Percentiles rank a stretch among this genome's conserved stretches.
These are phyloP conservation scores for Pseudomyrmex cubaensis DNA, from an alignment of 1,140 invertebrate species.

Conservation along the genomic window DNA sequence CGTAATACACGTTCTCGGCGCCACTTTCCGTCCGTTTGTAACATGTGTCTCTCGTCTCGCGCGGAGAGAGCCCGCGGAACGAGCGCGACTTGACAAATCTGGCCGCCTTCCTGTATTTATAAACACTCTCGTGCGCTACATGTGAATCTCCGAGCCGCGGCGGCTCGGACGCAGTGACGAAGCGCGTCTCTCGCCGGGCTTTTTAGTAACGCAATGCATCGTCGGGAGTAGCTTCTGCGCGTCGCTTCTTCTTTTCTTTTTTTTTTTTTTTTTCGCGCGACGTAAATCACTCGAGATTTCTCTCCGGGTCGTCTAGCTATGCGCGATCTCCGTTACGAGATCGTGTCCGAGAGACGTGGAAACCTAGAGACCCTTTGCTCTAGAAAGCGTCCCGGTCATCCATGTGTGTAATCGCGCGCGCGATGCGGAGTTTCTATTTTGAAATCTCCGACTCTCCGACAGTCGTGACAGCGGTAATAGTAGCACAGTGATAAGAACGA, in stretches of 20 bases:
- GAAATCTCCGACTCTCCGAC: neutral
- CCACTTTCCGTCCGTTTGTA: constrained; percentile 69
- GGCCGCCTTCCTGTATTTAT: constrained; percentile 80
- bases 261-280: constrained; percentile 27
- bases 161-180: constrained; percentile 69
- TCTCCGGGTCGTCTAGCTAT: constrained; percentile 10
- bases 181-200: constrained; percentile 62
- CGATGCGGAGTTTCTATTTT: neutral
- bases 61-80: constrained; percentile 41
- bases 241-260: constrained; percentile 11
- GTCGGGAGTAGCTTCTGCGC: constrained; percentile 24
- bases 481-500: too few relatives aligned
- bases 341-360: constrained; percentile 14
- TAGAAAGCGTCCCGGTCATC: neutral
- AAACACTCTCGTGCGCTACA: constrained; percentile 81
- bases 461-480: too few relatives aligned
- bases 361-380: constrained; percentile 6
- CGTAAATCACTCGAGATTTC: constrained; percentile 60
- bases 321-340: constrained; percentile 54
- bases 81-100: constrained; percentile 80
- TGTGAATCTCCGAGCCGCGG: constrained; percentile 76
- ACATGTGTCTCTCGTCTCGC: constrained; percentile 67
- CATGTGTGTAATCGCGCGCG: neutral
- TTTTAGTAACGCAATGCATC: constrained; percentile 21
- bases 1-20: constrained; percentile 28